phyloP scores from a whole-genome alignment of 2,797 vertebrate genomes.

The Sebastes elongatus region DNA sequence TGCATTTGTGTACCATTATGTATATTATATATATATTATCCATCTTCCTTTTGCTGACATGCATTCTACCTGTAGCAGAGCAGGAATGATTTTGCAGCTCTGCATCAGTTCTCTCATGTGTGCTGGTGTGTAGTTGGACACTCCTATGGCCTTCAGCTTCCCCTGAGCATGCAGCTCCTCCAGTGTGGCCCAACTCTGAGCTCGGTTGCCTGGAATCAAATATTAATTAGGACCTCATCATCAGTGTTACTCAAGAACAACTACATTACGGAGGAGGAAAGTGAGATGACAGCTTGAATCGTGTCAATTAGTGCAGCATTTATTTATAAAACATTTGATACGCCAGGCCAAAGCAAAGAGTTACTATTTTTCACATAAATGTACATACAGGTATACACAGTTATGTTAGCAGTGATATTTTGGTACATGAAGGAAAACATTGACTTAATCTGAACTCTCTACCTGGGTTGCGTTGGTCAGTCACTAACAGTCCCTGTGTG shows the following conservation, averaged over 20 bases:
- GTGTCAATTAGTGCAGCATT: neutral
- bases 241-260: neutral
- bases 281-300: neutral
- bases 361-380: neutral
- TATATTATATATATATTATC: neutral
- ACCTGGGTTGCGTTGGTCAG: conserved; percentile 77
- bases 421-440: neutral
- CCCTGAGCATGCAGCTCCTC: conserved; percentile 81
- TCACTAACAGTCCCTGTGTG: conserved; percentile 77
- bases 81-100: conserved; percentile 79
- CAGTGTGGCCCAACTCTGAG: conserved; percentile 81
- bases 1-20: neutral
- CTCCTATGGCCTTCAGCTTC: conserved; percentile 83
- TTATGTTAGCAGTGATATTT: neutral
- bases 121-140: conserved; percentile 85
- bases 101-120: conserved; percentile 82
- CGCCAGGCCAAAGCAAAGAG: neutral
- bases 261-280: neutral
- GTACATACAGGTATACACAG: too few relatives aligned
- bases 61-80: conserved; percentile 76
- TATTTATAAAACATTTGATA: neutral
- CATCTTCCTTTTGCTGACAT: neutral
- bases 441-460: neutral
- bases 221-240: neutral
- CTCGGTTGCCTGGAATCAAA: conserved; percentile 69